Conservation (phyloP, 2,888 invertebrate species). For the Aproaerema taeniolella region DNA sequence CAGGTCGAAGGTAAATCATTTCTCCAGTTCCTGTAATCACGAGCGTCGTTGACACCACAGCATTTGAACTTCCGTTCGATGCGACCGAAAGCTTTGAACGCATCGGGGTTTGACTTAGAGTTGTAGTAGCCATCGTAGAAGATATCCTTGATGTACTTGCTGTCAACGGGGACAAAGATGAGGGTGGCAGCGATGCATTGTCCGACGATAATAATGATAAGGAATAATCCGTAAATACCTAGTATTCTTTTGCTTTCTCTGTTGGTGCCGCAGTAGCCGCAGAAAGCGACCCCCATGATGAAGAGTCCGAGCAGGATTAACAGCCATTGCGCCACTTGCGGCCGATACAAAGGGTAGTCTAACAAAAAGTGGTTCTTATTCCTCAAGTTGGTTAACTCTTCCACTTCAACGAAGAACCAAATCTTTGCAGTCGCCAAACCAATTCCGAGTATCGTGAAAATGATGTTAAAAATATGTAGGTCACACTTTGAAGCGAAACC, state of each 20-base stretch:
- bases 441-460: constrained; percentile 32
- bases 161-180: constrained; percentile 67
- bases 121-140: constrained; percentile 72
- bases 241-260: constrained; percentile 60
- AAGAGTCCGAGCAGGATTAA: constrained; percentile 60
- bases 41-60: constrained; percentile 68
- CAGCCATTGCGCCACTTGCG: constrained; percentile 70
- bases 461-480: constrained; percentile 34
- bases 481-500: constrained; percentile 26
- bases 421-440: constrained; percentile 33
- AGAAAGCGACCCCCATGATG: constrained; percentile 60
- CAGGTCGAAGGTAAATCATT: constrained; percentile 65
- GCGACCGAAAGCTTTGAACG: constrained; percentile 56
- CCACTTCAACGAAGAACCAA: constrained; percentile 45
- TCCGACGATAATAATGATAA: constrained; percentile 51
- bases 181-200: constrained; percentile 58
- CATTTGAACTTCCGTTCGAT: constrained; percentile 64
- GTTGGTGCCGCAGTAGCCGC: constrained; percentile 63
- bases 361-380: constrained; percentile 55
- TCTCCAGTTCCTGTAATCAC: constrained; percentile 67
- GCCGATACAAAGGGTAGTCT: constrained; percentile 70
- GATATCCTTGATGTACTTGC: constrained; percentile 67
- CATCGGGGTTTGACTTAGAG: constrained; percentile 62
- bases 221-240: constrained; percentile 56
- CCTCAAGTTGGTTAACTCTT: constrained; percentile 35